These are phyloP conservation scores for Drosophila lacicola DNA, from an alignment of 2,888 invertebrate species.

Conservation along the genomic window DNA sequence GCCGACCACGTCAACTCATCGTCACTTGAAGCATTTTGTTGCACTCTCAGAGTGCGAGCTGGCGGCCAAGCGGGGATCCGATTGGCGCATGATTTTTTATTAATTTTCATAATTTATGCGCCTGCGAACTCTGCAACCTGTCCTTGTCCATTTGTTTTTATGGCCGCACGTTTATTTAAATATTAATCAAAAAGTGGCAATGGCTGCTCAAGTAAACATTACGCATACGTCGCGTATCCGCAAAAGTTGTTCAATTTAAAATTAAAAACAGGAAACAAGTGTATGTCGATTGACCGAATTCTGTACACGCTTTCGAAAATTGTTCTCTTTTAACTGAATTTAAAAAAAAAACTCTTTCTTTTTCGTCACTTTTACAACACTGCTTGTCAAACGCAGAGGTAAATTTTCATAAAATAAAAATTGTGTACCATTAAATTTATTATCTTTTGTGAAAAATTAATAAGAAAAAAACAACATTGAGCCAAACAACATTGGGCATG, in stretches of 20 bases:
- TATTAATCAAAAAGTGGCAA: constrained; percentile 75
- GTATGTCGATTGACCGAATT: neutral
- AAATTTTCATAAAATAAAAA: too few species aligned
- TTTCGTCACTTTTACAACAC: too few species aligned
- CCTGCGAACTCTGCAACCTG: constrained; percentile 34
- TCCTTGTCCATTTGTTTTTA: constrained; percentile 64
- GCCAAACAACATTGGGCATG: too few species aligned
- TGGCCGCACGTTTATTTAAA: constrained; percentile 72
- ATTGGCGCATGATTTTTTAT: constrained; percentile 68
- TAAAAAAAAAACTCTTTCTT: too few species aligned
- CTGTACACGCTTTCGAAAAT: neutral
- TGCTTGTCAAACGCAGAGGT: too few species aligned
- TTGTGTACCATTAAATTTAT: too few species aligned
- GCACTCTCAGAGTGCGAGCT: constrained; percentile 30
- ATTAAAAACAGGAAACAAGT: constrained; percentile 30
- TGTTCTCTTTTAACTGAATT: neutral
- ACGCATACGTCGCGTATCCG: constrained; percentile 51
- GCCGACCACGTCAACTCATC: constrained; percentile 62
- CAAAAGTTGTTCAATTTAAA: constrained; percentile 62
- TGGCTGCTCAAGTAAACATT: constrained; percentile 57
- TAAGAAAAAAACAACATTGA: too few species aligned
- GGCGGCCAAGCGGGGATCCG: constrained; percentile 3
- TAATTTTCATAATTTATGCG: constrained; percentile 80
- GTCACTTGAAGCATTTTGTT: constrained; percentile 58
- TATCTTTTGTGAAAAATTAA: too few species aligned